Base-by-base conservation (phyloP, 2,113 vertebrate species). In the Pachyramphus minor region DNA sequence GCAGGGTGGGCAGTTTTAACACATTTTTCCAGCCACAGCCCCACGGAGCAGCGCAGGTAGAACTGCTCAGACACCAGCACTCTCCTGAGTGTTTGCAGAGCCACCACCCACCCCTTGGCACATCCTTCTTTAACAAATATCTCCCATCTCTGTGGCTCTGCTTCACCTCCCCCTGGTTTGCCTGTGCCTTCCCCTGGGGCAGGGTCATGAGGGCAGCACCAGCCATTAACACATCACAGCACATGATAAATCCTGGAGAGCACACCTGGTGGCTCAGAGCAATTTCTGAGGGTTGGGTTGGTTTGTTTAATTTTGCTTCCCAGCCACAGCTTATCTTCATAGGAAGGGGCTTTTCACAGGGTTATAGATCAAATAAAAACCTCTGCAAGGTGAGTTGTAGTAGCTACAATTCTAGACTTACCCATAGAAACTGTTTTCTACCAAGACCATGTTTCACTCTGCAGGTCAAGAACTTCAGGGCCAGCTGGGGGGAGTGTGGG, bases 151-250 rank as follows among this genome's bases (percentile, higher is more conserved):
- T 64, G 1, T 2, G 44, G 24, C 60, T 90, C 35, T 71, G 35
- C 72, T 86, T 92, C 83, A 73, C 35, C 33, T 74, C 75, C 3
- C 4, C 33, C 39, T 47, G 27, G 22, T 77, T 78, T 93, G 73
- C 75, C 66, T 86, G 67, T n/a, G 64, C 73, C 90, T 71, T 66
- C 73, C 80, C 59, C 50, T 50, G 45, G 73, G n/a, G 27, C 66
- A 59, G 37, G 76, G 63, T 84, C 60, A 27, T 20, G 50, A 77
- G 73, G 33, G 52, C 63, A 92, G 91, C 42, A 50, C 25, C 52
- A 87, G 64, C 83, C 88, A 78, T 86, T 93, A 96, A 81, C 68
- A 74, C 52, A 93, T 47, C 68, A 77, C 59, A 93, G 83, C 73
- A 78, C 76, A 81, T 78, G 63, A 91, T 89, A 95, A 93, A 86